Evolutionary conservation across 37 sponge, comb jelly and placozoan species (phyloP).

Genomic region (Lycopodina hypogea): DNA sequence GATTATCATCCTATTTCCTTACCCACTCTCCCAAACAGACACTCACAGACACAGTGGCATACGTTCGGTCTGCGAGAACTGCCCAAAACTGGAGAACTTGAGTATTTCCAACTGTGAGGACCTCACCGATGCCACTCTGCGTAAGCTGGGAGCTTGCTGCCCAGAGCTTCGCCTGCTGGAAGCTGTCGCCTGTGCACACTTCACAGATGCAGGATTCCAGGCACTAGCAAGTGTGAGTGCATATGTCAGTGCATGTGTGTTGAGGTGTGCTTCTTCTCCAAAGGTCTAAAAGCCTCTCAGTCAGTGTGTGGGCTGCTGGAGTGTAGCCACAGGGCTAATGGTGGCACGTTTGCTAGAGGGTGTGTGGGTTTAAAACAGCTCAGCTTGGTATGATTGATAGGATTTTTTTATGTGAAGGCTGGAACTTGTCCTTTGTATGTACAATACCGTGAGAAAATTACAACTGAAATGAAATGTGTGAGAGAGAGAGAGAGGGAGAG

Average conservation of each 20-base stretch:
- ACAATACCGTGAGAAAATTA: too few relatives aligned
- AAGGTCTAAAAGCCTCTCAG: too few relatives aligned
- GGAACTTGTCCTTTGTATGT: too few relatives aligned
- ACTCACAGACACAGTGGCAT: conserved; percentile 28
- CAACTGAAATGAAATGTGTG: too few relatives aligned
- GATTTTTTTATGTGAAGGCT: too few relatives aligned
- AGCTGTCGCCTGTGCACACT: conserved; percentile 64
- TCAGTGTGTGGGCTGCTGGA: too few relatives aligned
- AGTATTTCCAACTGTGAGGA: conserved; percentile 55
- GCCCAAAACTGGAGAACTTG: conserved; percentile 56
- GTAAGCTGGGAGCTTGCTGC: conserved; percentile 67
- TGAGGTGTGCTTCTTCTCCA: neutral
- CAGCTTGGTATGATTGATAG: too few relatives aligned
- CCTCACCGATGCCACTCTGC: conserved; percentile 74
- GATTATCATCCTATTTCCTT: neutral
- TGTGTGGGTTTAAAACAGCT: too few relatives aligned
- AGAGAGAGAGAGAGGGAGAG: too few relatives aligned
- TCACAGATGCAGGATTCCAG: conserved; percentile 72
- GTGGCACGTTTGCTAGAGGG: too few relatives aligned
- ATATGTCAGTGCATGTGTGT: too few relatives aligned
- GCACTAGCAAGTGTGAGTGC: conserved; percentile 55
- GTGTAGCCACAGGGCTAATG: too few relatives aligned
- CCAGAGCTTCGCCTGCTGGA: conserved; percentile 57
- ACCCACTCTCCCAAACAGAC: neutral
- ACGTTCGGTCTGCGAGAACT: conserved; percentile 52